Conservation (phyloP, 2,888 invertebrate genomes). For the Salpingus planirostris region DNA sequence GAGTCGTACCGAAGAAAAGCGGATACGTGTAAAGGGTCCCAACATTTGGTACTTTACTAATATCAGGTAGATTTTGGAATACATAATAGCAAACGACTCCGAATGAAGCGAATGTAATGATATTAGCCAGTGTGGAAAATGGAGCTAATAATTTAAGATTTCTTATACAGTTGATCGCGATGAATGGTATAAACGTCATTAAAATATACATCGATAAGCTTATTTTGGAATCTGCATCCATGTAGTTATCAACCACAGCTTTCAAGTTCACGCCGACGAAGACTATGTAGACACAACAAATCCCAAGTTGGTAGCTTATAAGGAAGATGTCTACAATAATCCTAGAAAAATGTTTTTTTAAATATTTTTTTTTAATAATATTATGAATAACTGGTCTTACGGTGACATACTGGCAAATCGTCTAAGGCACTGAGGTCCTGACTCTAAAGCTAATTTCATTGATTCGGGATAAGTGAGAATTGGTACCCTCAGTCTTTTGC, state of each 20-base stretch:
- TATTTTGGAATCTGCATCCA: constrained; percentile 14
- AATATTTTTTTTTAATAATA: too few species aligned
- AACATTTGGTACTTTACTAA: constrained; percentile 53
- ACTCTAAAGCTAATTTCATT: constrained; percentile 66
- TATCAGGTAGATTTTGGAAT: constrained; percentile 59
- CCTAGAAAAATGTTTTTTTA: constrained; percentile 29
- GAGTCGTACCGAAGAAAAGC: constrained; percentile 90
- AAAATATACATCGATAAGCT: constrained; percentile 29
- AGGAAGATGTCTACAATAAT: constrained; percentile 57
- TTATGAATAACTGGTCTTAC: too few species aligned
- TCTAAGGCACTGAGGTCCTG: constrained; percentile 60
- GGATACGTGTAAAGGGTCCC: constrained; percentile 67
- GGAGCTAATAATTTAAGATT: constrained; percentile 84
- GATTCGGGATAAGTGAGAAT: constrained; percentile 78
- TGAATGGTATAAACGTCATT: constrained; percentile 49
- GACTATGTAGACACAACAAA: constrained; percentile 74
- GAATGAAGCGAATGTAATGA: constrained; percentile 74
- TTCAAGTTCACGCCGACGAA: constrained; percentile 37
- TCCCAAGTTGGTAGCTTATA: constrained; percentile 77
- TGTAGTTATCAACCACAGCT: constrained; percentile 32
- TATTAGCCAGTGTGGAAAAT: constrained; percentile 82
- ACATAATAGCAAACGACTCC: constrained; percentile 80
- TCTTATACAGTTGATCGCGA: constrained; percentile 72
- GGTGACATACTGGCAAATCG: constrained; percentile 47
- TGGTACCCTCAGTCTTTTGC: constrained; percentile 58